Base-by-base conservation (phyloP, 2,888 invertebrate genomes). In the Drosophila tripunctata region DNA sequence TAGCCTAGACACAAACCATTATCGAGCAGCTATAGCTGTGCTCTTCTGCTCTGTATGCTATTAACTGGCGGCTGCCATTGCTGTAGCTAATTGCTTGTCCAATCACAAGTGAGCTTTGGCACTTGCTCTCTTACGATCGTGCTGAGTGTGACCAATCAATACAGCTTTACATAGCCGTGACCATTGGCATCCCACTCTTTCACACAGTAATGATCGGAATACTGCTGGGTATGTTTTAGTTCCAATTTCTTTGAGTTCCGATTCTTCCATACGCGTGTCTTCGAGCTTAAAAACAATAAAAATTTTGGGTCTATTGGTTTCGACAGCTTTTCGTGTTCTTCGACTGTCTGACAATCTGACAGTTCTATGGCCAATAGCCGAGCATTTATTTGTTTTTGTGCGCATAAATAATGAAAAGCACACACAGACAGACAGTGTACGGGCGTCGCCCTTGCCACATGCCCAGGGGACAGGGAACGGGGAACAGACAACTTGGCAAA, bases 351-450 rank as follows among this genome's bases (percentile, higher is more conserved):
- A 5, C 6, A 6, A 24, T 31, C 60, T 54, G 69, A 67, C 76
- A 60, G 69, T 60, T 60, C 68, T 68, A 58, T 40, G 54, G 47
- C 55, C 57, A 78, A 66, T 66, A 54, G 35, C 51, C 40, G 43
- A 47, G 54, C 47, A 54, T 75, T 76, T 74, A 69, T 86, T 75
- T 77, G 73, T 80, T 70, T 83, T n/a, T 69, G 47, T 54, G 58
- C 66, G 65, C 81, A 87, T 87, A 81, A 87, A 87, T 87, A 87
- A 77, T 87, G n/a, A n/a, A n/a, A n/a, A n/a, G n/a, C n/a, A n/a
- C 67, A 38, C 60, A 38, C 44, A 65, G 12, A 50, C 10, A 33
- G 41, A 50, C 31, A 30, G 21, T 40, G 38, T 30, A 17, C 15
- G 54, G 38, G 21, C 10, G 41, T 17, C 22, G 21, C 15, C 48